Conservation (phyloP, 2,888 invertebrate genomes). For the Galeopsomyia nigrocyanea region DNA sequence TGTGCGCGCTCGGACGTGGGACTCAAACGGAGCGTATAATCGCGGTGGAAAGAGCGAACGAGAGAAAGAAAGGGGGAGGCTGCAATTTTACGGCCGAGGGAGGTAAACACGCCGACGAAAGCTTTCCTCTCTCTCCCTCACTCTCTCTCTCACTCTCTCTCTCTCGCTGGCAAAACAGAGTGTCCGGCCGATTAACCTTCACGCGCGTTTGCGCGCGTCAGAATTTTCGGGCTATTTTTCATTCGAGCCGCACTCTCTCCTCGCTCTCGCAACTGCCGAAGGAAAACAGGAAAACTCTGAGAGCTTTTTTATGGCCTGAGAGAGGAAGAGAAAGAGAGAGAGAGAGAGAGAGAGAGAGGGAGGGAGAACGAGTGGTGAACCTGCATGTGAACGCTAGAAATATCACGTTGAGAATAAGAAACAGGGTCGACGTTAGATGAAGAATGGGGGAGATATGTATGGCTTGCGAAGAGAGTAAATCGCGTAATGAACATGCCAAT, state of each 20-base stretch:
- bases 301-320: background rate
- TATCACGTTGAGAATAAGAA: constrained; percentile 15
- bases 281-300: constrained; percentile 21
- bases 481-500: constrained; percentile 34
- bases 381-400: constrained; percentile 36
- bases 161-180: constrained; percentile 1
- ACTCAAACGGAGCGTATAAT: constrained; percentile 41
- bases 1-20: constrained; percentile 10
- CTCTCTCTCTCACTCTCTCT: background rate
- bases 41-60: constrained; percentile 8
- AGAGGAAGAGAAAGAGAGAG: background rate
- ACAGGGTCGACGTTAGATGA: background rate
- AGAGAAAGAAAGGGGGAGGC: background rate
- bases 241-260: constrained; percentile 24
- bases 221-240: constrained; percentile 44
- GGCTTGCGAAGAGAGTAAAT: constrained; percentile 6
- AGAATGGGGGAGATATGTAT: background rate
- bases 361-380: background rate
- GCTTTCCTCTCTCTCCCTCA: background rate
- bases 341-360: constrained; percentile 1
- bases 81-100: background rate
- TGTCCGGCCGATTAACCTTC: constrained; percentile 43
- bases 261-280: background rate
- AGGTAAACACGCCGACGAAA: constrained; percentile 16
- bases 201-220: constrained; percentile 31